phyloP scores from a whole-genome alignment of 2,888 invertebrate species.

The Cerastis leucographa region DNA sequence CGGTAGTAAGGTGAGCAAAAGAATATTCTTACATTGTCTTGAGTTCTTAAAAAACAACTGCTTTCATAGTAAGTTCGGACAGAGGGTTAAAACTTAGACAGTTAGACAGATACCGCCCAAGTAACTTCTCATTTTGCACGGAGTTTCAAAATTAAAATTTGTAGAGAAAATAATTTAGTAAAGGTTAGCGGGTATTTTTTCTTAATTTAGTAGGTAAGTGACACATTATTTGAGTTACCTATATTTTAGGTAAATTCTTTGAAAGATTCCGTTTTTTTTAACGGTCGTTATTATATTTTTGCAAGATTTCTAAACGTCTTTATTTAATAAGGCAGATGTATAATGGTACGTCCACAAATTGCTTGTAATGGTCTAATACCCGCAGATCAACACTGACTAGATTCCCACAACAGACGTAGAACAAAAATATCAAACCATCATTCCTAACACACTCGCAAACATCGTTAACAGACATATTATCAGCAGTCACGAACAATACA shows the following conservation, averaged over 20 bases:
- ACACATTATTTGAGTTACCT: background rate
- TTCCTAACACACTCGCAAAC: background rate
- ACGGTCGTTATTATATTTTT: too few species aligned
- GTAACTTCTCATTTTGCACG: background rate
- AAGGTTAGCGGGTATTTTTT: background rate
- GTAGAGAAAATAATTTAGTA: background rate
- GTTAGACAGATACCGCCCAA: conserved; percentile 12
- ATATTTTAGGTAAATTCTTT: background rate
- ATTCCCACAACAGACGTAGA: background rate
- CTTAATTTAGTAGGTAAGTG: background rate
- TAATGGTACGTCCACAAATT: background rate
- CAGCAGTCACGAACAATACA: conserved; percentile 7
- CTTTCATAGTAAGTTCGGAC: conserved; percentile 16
- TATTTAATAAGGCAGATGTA: too few species aligned
- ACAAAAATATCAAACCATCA: background rate
- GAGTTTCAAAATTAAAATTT: conserved; percentile 5
- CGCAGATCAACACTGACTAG: background rate
- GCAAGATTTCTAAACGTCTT: too few species aligned
- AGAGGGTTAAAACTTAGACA: conserved; percentile 36
- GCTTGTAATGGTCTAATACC: background rate
- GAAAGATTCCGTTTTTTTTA: too few species aligned
- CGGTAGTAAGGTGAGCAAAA: background rate
- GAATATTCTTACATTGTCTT: background rate
- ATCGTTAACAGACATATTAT: background rate
- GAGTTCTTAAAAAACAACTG: conserved; percentile 10